phyloP scores from a whole-genome alignment of 2,113 vertebrate species.

The Triplophysa dalaica region DNA sequence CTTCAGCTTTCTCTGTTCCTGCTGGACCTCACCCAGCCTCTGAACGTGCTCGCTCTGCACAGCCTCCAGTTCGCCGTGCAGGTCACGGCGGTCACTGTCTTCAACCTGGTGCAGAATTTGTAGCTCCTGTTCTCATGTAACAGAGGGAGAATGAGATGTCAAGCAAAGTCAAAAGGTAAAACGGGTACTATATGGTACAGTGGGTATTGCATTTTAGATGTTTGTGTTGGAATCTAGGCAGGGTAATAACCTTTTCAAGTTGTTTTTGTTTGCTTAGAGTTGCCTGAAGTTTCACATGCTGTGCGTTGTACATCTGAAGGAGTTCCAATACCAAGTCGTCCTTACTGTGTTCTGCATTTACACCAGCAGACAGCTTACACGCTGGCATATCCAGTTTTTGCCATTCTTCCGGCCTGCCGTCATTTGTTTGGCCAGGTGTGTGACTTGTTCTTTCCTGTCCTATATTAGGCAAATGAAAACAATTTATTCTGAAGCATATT shows the following conservation, averaged over 20 bases:
- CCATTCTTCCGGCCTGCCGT: slow-evolving; percentile 51
- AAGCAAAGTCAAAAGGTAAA: background rate
- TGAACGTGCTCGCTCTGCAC: slow-evolving; percentile 81
- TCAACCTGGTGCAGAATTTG: slow-evolving; percentile 79
- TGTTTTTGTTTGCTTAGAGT: slow-evolving; percentile 83
- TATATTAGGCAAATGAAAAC: slow-evolving; percentile 46
- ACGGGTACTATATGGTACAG: background rate
- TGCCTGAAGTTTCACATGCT: slow-evolving; percentile 80
- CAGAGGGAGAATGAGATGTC: slow-evolving; percentile 11
- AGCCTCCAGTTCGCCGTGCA: slow-evolving; percentile 80
- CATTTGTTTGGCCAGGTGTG: slow-evolving; percentile 64
- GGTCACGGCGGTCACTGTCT: slow-evolving; percentile 76
- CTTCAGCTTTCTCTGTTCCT: slow-evolving; percentile 81
- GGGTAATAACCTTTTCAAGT: slow-evolving; percentile 79
- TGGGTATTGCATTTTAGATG: background rate
- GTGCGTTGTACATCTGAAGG: slow-evolving; percentile 80
- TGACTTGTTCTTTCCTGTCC: slow-evolving; percentile 61
- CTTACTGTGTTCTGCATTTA: slow-evolving; percentile 79
- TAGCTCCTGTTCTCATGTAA: slow-evolving; percentile 73
- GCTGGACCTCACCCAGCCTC: slow-evolving; percentile 80
- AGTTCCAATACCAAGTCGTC: slow-evolving; percentile 85
- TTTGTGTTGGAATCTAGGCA: background rate
- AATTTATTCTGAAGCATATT: background rate
- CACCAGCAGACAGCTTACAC: slow-evolving; percentile 52
- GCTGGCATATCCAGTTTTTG: slow-evolving; percentile 52